phyloP scores from a whole-genome alignment of 2,797 vertebrate species.

The Ciconia nigra region DNA sequence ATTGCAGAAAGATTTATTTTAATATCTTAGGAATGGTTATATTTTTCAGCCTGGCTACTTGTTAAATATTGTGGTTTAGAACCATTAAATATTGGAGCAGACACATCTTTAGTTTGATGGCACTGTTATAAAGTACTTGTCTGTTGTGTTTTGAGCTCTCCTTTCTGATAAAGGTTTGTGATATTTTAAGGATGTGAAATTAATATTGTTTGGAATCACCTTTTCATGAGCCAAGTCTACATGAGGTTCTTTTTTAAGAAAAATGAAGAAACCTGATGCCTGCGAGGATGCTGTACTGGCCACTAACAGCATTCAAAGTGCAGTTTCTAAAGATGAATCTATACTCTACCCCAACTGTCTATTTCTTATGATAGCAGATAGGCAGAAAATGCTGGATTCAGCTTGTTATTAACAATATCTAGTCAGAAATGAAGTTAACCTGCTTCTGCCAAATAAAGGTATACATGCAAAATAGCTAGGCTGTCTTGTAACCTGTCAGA shows the following conservation, averaged over 20 bases:
- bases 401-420: neutral
- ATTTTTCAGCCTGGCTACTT: neutral
- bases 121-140: neutral
- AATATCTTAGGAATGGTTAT: neutral
- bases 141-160: neutral
- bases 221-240: neutral
- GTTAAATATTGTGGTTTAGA: neutral
- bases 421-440: neutral
- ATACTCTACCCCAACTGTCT: accelerated
- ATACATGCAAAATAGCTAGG: neutral
- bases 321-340: neutral
- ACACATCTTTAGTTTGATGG: neutral
- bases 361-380: neutral
- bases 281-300: neutral
- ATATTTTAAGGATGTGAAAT: neutral
- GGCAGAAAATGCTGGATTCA: neutral
- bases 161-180: neutral
- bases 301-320: neutral
- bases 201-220: neutral
- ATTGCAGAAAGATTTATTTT: neutral
- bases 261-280: neutral
- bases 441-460: neutral
- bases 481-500: neutral
- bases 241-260: neutral
- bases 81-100: neutral